These are phyloP conservation scores for Centrocercus urophasianus DNA, from an alignment of 2,113 vertebrate species.

Conservation along the genomic window DNA sequence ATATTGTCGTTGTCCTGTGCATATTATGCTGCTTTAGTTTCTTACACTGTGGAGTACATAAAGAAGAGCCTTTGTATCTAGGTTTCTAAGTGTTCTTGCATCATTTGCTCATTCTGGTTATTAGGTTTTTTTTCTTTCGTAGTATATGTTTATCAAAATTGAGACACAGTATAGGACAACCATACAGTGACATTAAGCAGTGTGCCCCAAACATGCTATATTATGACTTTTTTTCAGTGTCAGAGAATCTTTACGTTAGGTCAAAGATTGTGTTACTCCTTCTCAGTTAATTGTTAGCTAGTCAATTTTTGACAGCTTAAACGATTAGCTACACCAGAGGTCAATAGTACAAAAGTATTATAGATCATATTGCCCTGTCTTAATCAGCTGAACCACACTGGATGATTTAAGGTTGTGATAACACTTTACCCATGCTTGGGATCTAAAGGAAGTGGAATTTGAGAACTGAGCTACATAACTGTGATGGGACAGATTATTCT, in stretches of 20 bases:
- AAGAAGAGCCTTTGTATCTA: neutral
- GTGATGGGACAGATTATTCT: neutral
- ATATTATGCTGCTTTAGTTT: neutral
- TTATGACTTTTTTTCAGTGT: neutral
- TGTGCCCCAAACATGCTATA: neutral
- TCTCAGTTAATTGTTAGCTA: neutral
- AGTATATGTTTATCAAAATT: neutral
- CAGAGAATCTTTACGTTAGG: neutral
- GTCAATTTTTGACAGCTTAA: constrained; percentile 38
- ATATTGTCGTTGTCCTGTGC: neutral
- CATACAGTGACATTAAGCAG: neutral
- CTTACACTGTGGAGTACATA: neutral
- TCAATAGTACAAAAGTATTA: constrained; percentile 23
- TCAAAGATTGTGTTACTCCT: neutral
- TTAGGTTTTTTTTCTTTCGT: neutral
- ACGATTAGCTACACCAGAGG: neutral
- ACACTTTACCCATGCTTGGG: neutral
- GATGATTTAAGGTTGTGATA: neutral
- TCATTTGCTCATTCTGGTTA: neutral
- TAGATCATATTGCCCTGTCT: neutral
- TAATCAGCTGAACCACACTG: constrained; percentile 1
- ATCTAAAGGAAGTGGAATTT: neutral
- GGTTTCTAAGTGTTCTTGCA: neutral
- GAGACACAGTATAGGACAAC: neutral
- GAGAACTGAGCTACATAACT: neutral